phyloP scores from a whole-genome alignment of 1,140 invertebrate genomes.

The Zelostemma sp. region DNA sequence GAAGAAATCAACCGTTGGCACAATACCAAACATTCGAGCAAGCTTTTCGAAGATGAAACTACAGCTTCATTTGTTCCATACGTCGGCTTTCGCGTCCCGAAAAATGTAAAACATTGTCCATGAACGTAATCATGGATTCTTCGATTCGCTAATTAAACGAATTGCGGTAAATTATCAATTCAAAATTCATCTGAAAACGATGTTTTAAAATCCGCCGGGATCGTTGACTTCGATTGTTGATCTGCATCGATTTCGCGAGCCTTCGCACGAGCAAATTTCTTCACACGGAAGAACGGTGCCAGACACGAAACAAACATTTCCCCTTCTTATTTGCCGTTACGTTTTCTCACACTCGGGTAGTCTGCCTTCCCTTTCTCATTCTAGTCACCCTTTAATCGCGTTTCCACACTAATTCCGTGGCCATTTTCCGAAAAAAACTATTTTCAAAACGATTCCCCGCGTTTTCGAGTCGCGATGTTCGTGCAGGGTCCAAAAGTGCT shows the following conservation, averaged over 20 bases:
- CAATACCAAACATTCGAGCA: slow-evolving; percentile 25
- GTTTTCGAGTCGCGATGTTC: slow-evolving; percentile 61
- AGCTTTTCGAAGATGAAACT: slow-evolving; percentile 35
- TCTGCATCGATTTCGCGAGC: neutral
- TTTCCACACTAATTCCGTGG: no score
- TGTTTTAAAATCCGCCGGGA: no score
- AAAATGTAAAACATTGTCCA: no score
- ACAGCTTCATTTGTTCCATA: slow-evolving; percentile 25
- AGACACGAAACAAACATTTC: slow-evolving; percentile 51
- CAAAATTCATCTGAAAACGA: no score
- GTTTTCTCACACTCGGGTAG: slow-evolving; percentile 34
- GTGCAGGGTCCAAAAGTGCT: slow-evolving; percentile 56
- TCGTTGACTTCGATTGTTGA: no score
- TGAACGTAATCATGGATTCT: no score
- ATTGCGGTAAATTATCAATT: no score
- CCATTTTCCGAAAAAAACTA: no score
- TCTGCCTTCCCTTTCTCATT: slow-evolving; percentile 7
- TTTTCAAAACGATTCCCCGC: no score
- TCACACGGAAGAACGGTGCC: slow-evolving; percentile 53
- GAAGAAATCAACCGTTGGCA: slow-evolving; percentile 31
- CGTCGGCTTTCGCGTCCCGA: neutral
- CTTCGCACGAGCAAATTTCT: slow-evolving; percentile 35
- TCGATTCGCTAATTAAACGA: no score
- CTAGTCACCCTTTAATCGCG: no score
- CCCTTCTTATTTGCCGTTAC: neutral